phyloP scores from a whole-genome alignment of 2,113 vertebrate genomes.

The Caloenas nicobarica region DNA sequence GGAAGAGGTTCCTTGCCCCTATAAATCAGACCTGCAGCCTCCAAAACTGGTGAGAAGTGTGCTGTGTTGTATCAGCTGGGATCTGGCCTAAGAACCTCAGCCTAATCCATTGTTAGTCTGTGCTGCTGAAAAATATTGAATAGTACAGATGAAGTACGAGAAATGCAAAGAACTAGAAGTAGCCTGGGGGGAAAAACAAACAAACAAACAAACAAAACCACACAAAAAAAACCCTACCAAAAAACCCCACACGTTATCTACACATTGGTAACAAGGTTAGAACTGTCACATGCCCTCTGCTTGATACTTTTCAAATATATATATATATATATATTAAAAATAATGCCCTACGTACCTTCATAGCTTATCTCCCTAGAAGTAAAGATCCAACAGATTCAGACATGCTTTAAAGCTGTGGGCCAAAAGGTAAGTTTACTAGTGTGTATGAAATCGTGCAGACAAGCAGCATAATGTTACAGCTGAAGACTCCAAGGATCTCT shows the following conservation, averaged over 20 bases:
- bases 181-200: background rate
- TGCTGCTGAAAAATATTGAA: background rate
- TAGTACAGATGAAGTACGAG: background rate
- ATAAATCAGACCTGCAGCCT: background rate
- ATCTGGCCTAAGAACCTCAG: slow-evolving; percentile 5
- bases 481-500: background rate
- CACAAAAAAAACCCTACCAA: too few species aligned
- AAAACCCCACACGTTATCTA: background rate
- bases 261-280: background rate
- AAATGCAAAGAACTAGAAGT: slow-evolving; percentile 39
- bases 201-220: too few species aligned
- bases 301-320: background rate
- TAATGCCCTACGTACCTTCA: slow-evolving; percentile 19
- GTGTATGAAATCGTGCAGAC: background rate
- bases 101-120: background rate
- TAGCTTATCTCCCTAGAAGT: slow-evolving; percentile 46
- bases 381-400: background rate
- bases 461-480: background rate
- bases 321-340: background rate
- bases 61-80: background rate
- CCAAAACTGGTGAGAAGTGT: background rate
- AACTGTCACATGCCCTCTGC: background rate
- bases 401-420: background rate
- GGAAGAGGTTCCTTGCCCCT: background rate
- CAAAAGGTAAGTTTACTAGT: background rate